phyloP scores from a whole-genome alignment of 2,113 vertebrate species.

The Isichthys henryi region DNA sequence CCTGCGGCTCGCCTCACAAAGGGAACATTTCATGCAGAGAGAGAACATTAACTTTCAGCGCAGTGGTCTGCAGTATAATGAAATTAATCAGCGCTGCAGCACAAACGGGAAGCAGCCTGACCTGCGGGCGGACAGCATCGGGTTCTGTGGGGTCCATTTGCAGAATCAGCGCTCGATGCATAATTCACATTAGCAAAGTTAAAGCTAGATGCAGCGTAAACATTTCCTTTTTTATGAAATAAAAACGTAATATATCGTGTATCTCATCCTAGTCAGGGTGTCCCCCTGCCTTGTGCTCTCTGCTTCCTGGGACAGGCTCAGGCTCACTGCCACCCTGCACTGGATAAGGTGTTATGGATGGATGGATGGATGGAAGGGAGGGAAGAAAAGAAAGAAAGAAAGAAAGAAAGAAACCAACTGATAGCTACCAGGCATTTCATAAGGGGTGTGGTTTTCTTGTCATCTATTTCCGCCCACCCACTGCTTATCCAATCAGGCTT shows the following conservation, averaged over 20 bases:
- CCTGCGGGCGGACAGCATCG: not conserved
- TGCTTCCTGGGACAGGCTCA: not conserved
- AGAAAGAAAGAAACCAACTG: not conserved
- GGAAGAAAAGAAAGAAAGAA: not conserved
- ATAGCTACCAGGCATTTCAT: not conserved
- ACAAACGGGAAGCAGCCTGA: not conserved
- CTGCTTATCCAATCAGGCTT: not conserved
- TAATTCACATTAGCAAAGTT: not conserved
- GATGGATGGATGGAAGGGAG: not conserved
- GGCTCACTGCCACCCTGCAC: not conserved
- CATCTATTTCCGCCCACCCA: not conserved
- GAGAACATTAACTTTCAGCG: not conserved
- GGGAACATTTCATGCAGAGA: not conserved
- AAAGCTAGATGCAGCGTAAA: not conserved
- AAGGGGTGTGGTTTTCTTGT: not conserved
- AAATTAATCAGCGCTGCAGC: not conserved
- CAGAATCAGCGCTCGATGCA: not conserved
- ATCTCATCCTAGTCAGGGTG: not conserved
- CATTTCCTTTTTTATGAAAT: not conserved
- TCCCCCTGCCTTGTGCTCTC: not conserved
- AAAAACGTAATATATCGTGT: not conserved
- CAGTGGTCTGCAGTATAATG: not conserved
- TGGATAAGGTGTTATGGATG: not conserved
- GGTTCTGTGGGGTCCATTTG: not conserved
- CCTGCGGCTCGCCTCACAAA: not conserved